Base-by-base conservation (phyloP, 2,888 invertebrate species). In the Pyrgus malvae region DNA sequence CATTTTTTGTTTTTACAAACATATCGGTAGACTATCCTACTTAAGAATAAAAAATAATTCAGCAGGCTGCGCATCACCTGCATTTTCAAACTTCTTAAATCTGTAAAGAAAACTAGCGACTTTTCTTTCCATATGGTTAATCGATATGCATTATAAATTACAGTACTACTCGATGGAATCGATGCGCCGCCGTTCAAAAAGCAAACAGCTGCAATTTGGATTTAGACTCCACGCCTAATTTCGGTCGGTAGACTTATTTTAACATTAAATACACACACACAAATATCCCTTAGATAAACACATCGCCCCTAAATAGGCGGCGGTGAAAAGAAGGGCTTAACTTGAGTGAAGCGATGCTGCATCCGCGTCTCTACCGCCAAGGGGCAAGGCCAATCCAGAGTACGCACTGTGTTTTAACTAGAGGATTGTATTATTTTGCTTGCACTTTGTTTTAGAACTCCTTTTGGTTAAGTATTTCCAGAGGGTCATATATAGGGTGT, bases 231-330 rank as follows among this genome's bases (percentile, higher is more conserved):
- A 80, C 83, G 85, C 87, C 85, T 87, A 86, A 89, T 86, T 87
- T 88, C 79, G 80, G 83, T 83, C 76, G 79, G 83, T 76, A 83
- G 85, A 84, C 86, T 87, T 88, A 88, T 84, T 89, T 84, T 83
- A 89, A 87, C 87, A 87, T 84, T 86, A 83, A 87, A 87, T 86
- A 86, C 82, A 87, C 85, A 81, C 74, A 77, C 75, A 80, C 72
- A 84, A 80, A 85, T 86, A 87, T 85, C 85, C 84, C 83, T 81
- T 85, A 78, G 76, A 77, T 83, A 88, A 89, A 89, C 88, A 89
- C 75, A 76, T 73, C 86, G 76, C 85, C 88, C 88, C 86, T 84
- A 78, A 80, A 78, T 80, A 76, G 76, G 73, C 71, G 69, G 65
- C 69, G 65, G 62, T 68, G 72, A 68, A 70, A 67, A 72, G 73